Conservation (phyloP, 2,113 vertebrate species). For the Uropsilus gracilis region DNA sequence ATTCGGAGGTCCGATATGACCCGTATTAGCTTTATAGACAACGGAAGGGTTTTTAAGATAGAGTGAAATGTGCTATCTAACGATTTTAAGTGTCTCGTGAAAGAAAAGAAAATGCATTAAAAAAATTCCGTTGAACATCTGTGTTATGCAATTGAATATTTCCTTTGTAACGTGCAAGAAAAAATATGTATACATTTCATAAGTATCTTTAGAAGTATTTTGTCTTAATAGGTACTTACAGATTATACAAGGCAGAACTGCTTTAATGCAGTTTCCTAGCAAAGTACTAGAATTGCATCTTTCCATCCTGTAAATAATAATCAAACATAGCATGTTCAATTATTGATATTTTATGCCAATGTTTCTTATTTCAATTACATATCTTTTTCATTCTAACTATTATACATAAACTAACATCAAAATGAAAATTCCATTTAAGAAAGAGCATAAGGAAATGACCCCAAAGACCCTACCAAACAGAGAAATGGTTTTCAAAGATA, state of each 20-base stretch:
- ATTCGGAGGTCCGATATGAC: slow-evolving; percentile 80
- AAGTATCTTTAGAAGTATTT: slow-evolving; percentile 96
- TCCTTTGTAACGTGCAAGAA: slow-evolving; percentile 98
- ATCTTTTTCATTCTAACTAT: slow-evolving; percentile 84
- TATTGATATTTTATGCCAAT: slow-evolving; percentile 88
- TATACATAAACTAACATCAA: slow-evolving; percentile 84
- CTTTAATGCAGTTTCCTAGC: slow-evolving; percentile 90
- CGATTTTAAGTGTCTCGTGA: slow-evolving; percentile 88
- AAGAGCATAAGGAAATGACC: slow-evolving; percentile 82
- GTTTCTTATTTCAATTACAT: slow-evolving; percentile 87
- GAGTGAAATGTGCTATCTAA: slow-evolving; percentile 90
- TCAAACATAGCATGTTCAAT: slow-evolving; percentile 90
- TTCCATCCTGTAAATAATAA: slow-evolving; percentile 87
- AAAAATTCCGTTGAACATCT: slow-evolving; percentile 78
- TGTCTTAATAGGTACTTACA: slow-evolving; percentile 96
- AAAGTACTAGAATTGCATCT: slow-evolving; percentile 88
- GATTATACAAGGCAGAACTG: slow-evolving; percentile 94
- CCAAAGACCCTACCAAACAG: slow-evolving; percentile 61
- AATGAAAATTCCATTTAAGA: slow-evolving; percentile 77
- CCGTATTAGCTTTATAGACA: slow-evolving; percentile 81
- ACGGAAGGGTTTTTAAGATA: slow-evolving; percentile 85
- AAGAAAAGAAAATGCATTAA: slow-evolving; percentile 76
- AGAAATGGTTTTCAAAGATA: slow-evolving; percentile 73
- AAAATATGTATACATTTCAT: slow-evolving; percentile 98
- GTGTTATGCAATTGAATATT: slow-evolving; percentile 87